Evolutionary conservation across 2,888 invertebrate genomes (phyloP).

Genomic region (Lithophane ornitopus): DNA sequence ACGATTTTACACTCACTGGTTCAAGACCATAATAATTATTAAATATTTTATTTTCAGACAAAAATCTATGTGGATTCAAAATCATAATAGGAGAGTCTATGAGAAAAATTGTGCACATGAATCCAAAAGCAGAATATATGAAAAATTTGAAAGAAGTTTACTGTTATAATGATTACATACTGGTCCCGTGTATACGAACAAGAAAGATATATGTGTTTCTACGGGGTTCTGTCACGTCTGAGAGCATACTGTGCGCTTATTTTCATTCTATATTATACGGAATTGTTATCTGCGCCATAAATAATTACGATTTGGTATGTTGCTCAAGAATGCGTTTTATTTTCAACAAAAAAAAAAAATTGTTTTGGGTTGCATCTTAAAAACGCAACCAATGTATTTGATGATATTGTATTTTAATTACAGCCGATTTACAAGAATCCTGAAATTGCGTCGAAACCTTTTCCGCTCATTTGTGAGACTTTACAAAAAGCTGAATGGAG

Average conservation of each 20-base stretch:
- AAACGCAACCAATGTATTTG: neutral
- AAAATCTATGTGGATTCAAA: constrained; percentile 91
- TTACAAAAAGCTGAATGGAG: constrained; percentile 78
- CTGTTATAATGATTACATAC: constrained; percentile 87
- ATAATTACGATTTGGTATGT: constrained; percentile 78
- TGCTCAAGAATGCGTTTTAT: constrained; percentile 1
- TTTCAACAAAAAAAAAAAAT: no score
- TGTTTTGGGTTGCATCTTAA: neutral
- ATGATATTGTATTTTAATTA: constrained; percentile 35
- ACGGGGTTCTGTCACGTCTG: constrained; percentile 85
- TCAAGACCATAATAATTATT: neutral
- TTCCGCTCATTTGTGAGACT: constrained; percentile 74
- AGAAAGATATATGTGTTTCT: constrained; percentile 90
- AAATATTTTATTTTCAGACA: constrained; percentile 84
- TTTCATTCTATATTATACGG: constrained; percentile 92
- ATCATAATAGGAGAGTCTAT: constrained; percentile 91
- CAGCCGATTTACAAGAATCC: constrained; percentile 72
- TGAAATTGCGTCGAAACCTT: constrained; percentile 67
- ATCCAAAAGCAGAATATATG: constrained; percentile 74
- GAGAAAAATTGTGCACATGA: constrained; percentile 72
- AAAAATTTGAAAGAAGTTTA: constrained; percentile 84
- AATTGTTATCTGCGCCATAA: constrained; percentile 77
- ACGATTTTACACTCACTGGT: neutral
- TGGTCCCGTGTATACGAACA: constrained; percentile 86
- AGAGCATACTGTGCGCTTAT: constrained; percentile 92